These are phyloP conservation scores for Drosophila seclusa DNA, from an alignment of 2,888 invertebrate genomes.

Conservation along the genomic window DNA sequence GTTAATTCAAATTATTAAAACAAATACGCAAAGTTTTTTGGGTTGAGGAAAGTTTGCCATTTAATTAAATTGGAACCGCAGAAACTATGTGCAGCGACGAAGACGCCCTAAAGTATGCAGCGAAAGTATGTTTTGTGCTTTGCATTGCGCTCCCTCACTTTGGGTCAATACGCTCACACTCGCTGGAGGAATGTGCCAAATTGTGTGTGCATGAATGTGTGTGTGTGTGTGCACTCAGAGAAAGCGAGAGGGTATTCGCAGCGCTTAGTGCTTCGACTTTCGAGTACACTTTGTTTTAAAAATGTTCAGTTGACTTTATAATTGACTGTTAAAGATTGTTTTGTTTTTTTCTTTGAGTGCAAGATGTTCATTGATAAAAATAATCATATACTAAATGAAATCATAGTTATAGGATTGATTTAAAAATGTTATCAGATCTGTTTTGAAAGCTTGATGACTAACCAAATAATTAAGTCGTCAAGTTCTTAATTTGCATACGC, in stretches of 20 bases:
- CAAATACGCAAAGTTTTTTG: slow-evolving; percentile 39
- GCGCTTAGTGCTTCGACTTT: background rate
- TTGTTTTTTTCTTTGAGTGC: background rate
- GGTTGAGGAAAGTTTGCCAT: slow-evolving; percentile 3
- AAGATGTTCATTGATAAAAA: background rate
- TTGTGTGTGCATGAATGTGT: slow-evolving; percentile 5
- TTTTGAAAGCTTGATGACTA: background rate
- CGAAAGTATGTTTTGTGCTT: slow-evolving; percentile 6
- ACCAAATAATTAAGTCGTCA: too few species aligned
- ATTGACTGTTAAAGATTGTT: background rate
- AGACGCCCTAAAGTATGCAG: slow-evolving; percentile 49
- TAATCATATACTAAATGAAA: background rate
- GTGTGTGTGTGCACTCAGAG: background rate
- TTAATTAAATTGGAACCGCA: slow-evolving; percentile 60
- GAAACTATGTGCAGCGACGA: slow-evolving; percentile 27
- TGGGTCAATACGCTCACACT: slow-evolving; percentile 17
- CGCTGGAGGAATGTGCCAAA: slow-evolving; percentile 9
- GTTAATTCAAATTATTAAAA: slow-evolving; percentile 65
- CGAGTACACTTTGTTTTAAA: background rate
- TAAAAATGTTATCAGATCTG: background rate
- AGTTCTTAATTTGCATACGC: too few species aligned
- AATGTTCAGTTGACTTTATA: background rate
- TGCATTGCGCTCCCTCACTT: slow-evolving; percentile 17
- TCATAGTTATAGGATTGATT: background rate
- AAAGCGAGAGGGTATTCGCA: background rate